Conservation (phyloP, 1,140 invertebrate genomes). For the Nasonia giraulti region DNA sequence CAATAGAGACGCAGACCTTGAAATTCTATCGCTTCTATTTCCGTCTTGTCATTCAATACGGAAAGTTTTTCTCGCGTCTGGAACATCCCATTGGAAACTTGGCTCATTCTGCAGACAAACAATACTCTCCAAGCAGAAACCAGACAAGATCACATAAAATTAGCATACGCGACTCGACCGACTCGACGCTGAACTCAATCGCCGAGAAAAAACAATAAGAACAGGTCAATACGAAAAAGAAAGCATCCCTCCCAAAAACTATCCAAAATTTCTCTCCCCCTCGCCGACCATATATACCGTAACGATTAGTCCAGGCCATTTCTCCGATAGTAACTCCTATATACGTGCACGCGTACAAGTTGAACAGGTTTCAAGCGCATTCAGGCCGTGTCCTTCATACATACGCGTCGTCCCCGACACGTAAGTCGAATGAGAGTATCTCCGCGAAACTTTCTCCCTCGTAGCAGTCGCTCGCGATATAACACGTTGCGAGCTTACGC, state of each 20-base stretch:
- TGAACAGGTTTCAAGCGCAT: slow-evolving; percentile 67
- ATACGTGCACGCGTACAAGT: slow-evolving; percentile 63
- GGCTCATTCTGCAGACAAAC: too few relatives aligned
- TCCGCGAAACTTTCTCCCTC: slow-evolving; percentile 57
- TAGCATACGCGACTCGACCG: too few relatives aligned
- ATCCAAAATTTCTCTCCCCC: not conserved
- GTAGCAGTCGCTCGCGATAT: slow-evolving; percentile 32
- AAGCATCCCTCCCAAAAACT: not conserved
- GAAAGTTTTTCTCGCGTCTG: too few relatives aligned
- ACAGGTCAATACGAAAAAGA: not conserved
- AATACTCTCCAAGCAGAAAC: too few relatives aligned
- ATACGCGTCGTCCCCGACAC: slow-evolving; percentile 57
- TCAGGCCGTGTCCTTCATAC: slow-evolving; percentile 60
- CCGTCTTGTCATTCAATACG: too few relatives aligned
- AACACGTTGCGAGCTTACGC: slow-evolving; percentile 39
- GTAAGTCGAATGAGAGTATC: slow-evolving; percentile 61
- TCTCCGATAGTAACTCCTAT: slow-evolving; percentile 51
- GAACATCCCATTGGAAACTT: too few relatives aligned
- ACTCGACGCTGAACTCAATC: not conserved
- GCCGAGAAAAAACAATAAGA: not conserved
- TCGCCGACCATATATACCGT: slow-evolving; percentile 54
- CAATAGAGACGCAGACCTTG: too few relatives aligned
- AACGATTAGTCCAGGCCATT: slow-evolving; percentile 71
- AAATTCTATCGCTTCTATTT: too few relatives aligned
- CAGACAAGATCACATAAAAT: too few relatives aligned